Base-by-base conservation (phyloP, 2,888 invertebrate species). In the Acrocyrtus sp. region DNA sequence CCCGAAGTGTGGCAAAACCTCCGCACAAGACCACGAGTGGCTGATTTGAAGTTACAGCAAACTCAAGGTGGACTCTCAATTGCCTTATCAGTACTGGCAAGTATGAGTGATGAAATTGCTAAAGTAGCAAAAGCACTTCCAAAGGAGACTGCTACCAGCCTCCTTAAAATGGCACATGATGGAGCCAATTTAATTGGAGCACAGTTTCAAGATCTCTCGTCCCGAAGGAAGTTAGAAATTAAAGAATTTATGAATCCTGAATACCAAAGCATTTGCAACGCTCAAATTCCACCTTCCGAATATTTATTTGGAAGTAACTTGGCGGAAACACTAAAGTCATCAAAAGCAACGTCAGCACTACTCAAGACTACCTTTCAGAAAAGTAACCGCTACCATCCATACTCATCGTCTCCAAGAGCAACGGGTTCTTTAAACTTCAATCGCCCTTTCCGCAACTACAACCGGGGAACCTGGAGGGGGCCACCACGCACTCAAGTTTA, bases 251-350 rank as follows among this genome's bases (percentile, higher is more conserved):
- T 72, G 1, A 43, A 41, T 4, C 51, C 65, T 2, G 58, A 65
- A 45, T 72, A 53, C 48, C 50, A 26, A 15, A 47, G 41, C 3
- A 43, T 72, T 47, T 70, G 70, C 29, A 24, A 12, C 12, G 17
- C 29, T 0, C 15, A 45, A n/a, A 22, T 43, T 1, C 26, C 22
- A 26, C 6, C 39, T 0, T 15, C 34, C 0, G 56, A 70, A 47
- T 63, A 19, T 48, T 17, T 70, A 0, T 70, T 70, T 56, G 70
- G 70, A 0, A 26, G 56, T 26, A 57, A 70, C 26, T 22, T 72
- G 51, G 17, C 21, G 21, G 51, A 63, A 29, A 47, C 29, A 8
- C 21, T 72, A 12, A 63, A 65, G 24, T 4, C 27, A 3, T 19
- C 53, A 2, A 72, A 65, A 50, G 39, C 57, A 0, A 22, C 56